A percentile compares a stretch with the other conserved stretches of the same genome.
Evolutionary conservation across 2,113 vertebrate species (phyloP).

Genomic region (Indicator indicator): DNA sequence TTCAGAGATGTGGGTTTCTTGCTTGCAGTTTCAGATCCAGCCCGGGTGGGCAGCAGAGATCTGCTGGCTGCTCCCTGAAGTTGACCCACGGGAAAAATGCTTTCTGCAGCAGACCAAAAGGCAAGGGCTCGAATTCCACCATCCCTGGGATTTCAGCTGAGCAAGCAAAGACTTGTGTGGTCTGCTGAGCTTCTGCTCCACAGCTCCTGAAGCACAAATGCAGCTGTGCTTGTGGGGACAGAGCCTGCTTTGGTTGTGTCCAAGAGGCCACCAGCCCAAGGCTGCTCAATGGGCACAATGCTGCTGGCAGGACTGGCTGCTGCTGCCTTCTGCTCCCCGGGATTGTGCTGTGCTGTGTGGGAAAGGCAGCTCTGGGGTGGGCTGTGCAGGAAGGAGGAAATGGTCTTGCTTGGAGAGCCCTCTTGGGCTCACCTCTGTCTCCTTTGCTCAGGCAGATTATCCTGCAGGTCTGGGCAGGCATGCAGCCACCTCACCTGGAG

Average conservation of each 20-base stretch:
- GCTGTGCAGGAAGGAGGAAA: neutral
- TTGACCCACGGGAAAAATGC: neutral
- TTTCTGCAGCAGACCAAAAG: neutral
- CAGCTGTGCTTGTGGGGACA: neutral
- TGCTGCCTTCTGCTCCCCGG: neutral
- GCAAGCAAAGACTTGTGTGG: neutral
- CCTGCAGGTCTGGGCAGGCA: neutral
- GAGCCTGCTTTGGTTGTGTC: neutral
- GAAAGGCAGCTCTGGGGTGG: neutral
- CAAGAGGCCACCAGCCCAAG: neutral
- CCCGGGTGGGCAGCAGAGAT: neutral
- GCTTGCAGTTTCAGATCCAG: neutral
- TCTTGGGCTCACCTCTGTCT: neutral
- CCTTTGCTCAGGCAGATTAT: neutral
- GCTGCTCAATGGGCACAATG: neutral
- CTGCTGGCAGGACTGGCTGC: neutral
- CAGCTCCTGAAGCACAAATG: rapidly evolving
- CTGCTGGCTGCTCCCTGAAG: neutral
- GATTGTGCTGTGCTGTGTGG: rapidly evolving
- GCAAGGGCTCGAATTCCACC: neutral
- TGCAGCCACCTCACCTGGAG: neutral
- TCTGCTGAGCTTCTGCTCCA: neutral
- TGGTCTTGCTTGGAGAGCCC: neutral
- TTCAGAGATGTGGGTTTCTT: too few relatives aligned
- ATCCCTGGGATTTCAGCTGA: neutral